Conservation (phyloP, 2,888 invertebrate species). For the Coecobrya sp. region DNA sequence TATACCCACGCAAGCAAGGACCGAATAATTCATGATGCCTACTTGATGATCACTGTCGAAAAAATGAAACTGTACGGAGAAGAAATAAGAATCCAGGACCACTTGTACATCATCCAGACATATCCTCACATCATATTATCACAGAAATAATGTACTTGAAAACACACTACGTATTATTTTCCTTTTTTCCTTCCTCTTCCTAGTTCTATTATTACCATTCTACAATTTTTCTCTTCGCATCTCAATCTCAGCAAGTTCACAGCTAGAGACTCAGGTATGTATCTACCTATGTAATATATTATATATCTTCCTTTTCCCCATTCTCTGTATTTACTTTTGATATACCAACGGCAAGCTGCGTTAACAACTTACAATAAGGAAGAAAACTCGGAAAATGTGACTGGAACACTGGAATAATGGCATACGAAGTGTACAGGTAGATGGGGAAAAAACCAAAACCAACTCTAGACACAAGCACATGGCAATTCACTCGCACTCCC, state of each 20-base stretch:
- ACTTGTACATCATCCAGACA: not conserved
- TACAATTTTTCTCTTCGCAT: not conserved
- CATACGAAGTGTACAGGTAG: no score
- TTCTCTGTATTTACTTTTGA: not conserved
- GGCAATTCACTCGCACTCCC: not conserved
- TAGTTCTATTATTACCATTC: not conserved
- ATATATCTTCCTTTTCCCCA: no score
- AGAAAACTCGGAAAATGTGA: not conserved
- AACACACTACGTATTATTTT: not conserved
- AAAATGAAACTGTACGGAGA: not conserved
- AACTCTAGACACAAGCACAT: not conserved
- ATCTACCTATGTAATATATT: no score
- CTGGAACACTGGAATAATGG: not conserved
- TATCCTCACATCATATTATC: not conserved
- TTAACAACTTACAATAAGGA: not conserved
- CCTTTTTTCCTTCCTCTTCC: constrained; percentile 15
- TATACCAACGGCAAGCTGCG: not conserved
- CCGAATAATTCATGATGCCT: constrained; percentile 70
- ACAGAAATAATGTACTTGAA: not conserved
- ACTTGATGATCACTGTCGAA: constrained; percentile 63
- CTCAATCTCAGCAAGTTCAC: constrained; percentile 63
- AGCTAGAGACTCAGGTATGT: constrained; percentile 7
- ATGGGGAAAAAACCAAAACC: not conserved
- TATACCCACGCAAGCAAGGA: not conserved
- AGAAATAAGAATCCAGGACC: constrained; percentile 13